Base-by-base conservation (phyloP, 1,140 invertebrate genomes). In the Gonatopus flavifemur region DNA sequence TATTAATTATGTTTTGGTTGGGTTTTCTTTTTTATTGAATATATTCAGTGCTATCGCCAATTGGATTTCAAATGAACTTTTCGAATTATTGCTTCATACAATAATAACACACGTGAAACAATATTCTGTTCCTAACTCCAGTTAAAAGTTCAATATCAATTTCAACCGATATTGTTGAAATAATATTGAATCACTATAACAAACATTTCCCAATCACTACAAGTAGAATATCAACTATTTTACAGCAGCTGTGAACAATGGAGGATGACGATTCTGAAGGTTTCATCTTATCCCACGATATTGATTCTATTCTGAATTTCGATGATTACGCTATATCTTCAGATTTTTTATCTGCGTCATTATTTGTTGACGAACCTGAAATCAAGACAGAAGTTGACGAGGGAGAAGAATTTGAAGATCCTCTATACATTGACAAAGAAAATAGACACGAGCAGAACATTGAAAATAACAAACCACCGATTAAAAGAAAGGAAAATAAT, bases 271-370 rank as follows among this genome's bases (percentile, higher is more conserved):
- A 55, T 19, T 19, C 60, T 28, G 51, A 64, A 13, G 18, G 30
- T n/a, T 55, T 62, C n/a, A 42, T 59, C 4, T 37, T 69, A n/a
- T 41, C 54, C 7, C 52, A 67, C 36, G 51, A 68, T 22, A 51
- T 64, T 5, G 31, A 52, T 43, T 44, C 39, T 39, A 0, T 49
- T 10, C 31, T 61, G 15, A 24, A 52, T 5, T 43, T 53, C 25
- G 42, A 46, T 16, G 37, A 45, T 6, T 38, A 24, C 31, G 37
- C 48, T 16, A 20, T 49, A 33, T 16, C 42, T n/a, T 31, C 49
- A n/a, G 24, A 57, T 32, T 35, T 55, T 39, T 39, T 62, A 16
- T 24, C 32, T 7, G 57, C 45, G 5, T 44, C 43, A 3, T 32
- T 18, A 2, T 8, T 21, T 3, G 16, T 36, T 22, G 18, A 36